These are phyloP conservation scores for Parnassius glacialis DNA, from an alignment of 2,888 invertebrate genomes.

Conservation along the genomic window DNA sequence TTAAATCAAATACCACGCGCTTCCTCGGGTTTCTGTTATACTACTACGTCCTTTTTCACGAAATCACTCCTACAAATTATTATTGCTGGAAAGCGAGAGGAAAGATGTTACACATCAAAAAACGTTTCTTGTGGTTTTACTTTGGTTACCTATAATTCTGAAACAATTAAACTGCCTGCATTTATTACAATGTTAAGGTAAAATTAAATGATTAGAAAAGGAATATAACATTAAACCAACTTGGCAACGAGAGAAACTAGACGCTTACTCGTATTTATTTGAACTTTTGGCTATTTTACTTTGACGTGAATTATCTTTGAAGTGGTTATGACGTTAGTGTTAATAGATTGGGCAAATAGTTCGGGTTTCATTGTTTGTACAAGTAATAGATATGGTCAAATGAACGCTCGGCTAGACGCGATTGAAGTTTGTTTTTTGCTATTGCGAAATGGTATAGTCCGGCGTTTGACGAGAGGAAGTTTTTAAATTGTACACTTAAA, in stretches of 20 bases:
- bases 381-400: conserved; percentile 24
- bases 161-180: no score
- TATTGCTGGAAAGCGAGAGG: no score
- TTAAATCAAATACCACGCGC: no score
- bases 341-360: conserved; percentile 22
- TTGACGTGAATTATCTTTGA: conserved; percentile 22
- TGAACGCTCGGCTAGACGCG: conserved; percentile 19
- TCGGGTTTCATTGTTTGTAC: conserved; percentile 25
- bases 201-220: neutral
- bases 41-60: no score
- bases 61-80: no score
- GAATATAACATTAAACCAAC: conserved; percentile 15
- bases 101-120: no score
- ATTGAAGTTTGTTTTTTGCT: conserved; percentile 17
- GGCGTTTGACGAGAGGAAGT: neutral
- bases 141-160: no score
- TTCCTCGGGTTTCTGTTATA: no score
- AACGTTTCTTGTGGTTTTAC: no score
- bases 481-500: neutral
- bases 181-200: no score
- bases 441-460: conserved; percentile 19
- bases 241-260: conserved; percentile 19
- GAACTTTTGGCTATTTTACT: conserved; percentile 20
- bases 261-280: conserved; percentile 18
- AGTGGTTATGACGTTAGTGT: conserved; percentile 23